phyloP scores from a whole-genome alignment of 2,797 vertebrate genomes.

The Thaleichthys pacificus region DNA sequence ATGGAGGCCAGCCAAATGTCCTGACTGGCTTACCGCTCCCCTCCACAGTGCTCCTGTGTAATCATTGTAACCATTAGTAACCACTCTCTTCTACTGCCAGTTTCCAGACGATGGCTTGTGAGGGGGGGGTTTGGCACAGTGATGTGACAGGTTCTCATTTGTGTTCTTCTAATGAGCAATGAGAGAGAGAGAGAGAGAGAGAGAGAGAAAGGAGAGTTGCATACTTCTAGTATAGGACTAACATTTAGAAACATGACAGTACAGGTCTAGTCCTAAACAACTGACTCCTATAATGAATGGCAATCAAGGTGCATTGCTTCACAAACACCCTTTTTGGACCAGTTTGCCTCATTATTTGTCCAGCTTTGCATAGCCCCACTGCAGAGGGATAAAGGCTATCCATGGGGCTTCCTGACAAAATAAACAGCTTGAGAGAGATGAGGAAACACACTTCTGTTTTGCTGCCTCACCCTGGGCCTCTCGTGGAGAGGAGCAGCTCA shows the following conservation, averaged over 20 bases:
- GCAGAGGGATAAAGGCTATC: not conserved
- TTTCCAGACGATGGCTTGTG: conserved; percentile 37
- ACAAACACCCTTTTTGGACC: not conserved
- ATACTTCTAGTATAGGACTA: no score
- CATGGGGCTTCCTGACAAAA: not conserved
- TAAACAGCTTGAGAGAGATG: not conserved
- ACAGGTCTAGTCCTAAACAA: no score
- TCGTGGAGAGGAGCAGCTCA: not conserved
- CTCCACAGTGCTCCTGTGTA: conserved; percentile 24
- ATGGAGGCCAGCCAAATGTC: not conserved
- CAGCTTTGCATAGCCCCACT: not conserved
- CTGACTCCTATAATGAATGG: no score
- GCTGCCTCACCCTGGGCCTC: conserved; percentile 4
- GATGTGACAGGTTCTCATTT: not conserved
- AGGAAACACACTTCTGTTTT: conserved; percentile 13
- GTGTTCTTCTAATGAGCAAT: conserved; percentile 2
- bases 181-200: not conserved
- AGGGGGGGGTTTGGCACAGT: conserved; percentile 16
- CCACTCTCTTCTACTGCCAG: conserved; percentile 16
- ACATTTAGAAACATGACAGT: no score
- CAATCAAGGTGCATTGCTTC: not conserved
- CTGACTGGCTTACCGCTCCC: conserved; percentile 5
- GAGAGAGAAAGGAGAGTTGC: not conserved
- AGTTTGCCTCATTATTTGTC: not conserved
- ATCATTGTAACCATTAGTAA: conserved; percentile 13